Base-by-base conservation (phyloP, 2,888 invertebrate species). In the Drosophila kanekoi region DNA sequence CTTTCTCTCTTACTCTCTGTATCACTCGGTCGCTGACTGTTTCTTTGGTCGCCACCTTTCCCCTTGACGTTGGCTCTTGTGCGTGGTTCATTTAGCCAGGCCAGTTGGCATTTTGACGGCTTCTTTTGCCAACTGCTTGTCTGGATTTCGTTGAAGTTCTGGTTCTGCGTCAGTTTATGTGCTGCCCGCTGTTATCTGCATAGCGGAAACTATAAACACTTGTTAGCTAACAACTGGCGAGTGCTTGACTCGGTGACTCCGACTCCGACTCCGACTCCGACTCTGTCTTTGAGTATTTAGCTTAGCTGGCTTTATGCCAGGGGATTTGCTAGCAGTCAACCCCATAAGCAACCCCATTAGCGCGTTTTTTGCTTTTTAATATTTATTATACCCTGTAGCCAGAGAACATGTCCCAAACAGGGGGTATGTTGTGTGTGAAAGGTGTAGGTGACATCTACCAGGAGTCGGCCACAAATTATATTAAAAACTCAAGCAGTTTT, bases 161-260 rank as follows among this genome's bases (percentile, higher is more conserved):
- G 28, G 8, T 40, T 58, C 51, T 28, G 49, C 16, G 28, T 57
- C 23, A 56, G 18, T 33, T 47, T 23, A 18, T 51, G 28, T 40
- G 28, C 18, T 47, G 14, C n/a, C 14, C 35, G 14, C 23, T 28
- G 28, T 14, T 47, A 16, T 16, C 14, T 37, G 14, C 23, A 43
- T 44, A 11, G 28, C 62, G 61, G 56, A 59, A 72, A 47, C 58
- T 66, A 56, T 56, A 32, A 77, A 72, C 43, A 72, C 61, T 58
- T 66, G 35, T 48, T 44, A 57, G 49, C 32, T 43, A 68, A 28
- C 48, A 56, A 23, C 54, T 61, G 9, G n/a, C 43, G 38, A 47
- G 38, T 23, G 23, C 16, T 41, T 9, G 16, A 35, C 43, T 43
- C 9, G 40, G 4, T 32, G 20, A 33, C 41, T 18, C 8, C 28